phyloP scores from a whole-genome alignment of 2,888 invertebrate genomes.

The Hetaerina titia region DNA sequence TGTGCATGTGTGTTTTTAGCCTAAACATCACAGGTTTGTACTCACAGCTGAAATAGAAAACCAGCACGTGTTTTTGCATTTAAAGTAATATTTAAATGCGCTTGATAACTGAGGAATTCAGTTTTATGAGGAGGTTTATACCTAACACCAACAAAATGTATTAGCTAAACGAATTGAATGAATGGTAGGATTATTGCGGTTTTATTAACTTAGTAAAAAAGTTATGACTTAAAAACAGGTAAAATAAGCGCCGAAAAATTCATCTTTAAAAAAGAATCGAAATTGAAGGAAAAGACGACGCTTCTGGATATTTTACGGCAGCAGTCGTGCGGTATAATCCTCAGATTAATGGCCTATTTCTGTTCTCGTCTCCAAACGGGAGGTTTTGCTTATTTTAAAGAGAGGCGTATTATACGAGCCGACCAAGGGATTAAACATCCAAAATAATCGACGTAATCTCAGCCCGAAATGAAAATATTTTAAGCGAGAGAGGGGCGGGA shows the following conservation, averaged over 20 bases:
- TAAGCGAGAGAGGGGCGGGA: background rate
- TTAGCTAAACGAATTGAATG: background rate
- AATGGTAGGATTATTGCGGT: background rate
- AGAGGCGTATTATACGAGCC: background rate
- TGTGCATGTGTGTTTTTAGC: too few species aligned
- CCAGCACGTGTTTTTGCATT: too few species aligned
- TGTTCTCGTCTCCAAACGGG: background rate
- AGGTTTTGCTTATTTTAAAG: background rate
- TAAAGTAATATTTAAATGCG: background rate
- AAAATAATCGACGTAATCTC: slow-evolving; percentile 28
- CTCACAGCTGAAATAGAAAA: too few species aligned
- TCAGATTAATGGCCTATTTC: background rate
- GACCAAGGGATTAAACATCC: background rate
- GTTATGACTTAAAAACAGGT: background rate
- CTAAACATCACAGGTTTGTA: too few species aligned
- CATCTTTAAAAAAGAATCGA: background rate
- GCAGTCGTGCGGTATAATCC: background rate
- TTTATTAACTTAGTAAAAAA: background rate
- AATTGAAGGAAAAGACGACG: background rate
- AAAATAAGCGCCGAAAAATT: background rate
- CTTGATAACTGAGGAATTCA: background rate
- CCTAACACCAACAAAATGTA: background rate
- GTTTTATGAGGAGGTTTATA: background rate
- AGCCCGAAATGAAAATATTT: background rate
- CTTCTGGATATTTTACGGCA: background rate